Percentiles rank a stretch among this genome's conserved stretches.
phyloP scores from a whole-genome alignment of 2,797 vertebrate genomes.

The Gephyroberyx darwinii region DNA sequence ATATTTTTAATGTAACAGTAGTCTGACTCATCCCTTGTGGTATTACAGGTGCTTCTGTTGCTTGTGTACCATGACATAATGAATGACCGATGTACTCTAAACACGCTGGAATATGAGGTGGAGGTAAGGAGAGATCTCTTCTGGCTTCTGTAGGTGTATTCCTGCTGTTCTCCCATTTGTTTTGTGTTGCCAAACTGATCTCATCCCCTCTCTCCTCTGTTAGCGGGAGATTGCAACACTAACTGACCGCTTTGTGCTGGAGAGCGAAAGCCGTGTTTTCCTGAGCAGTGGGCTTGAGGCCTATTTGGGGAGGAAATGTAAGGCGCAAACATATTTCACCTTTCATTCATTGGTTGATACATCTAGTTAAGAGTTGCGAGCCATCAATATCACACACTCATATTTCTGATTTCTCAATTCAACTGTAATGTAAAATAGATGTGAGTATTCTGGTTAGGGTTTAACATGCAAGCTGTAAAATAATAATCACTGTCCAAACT shows the following conservation, averaged over 20 bases:
- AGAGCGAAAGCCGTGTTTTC: slow-evolving; percentile 83
- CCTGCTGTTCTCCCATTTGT: background rate
- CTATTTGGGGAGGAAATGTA: slow-evolving; percentile 85
- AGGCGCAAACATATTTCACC: slow-evolving; percentile 39
- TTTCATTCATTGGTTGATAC: background rate
- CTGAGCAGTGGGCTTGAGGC: slow-evolving; percentile 83
- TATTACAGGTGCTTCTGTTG: slow-evolving; percentile 85
- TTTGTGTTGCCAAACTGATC: background rate
- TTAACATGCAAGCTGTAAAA: background rate
- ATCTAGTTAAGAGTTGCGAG: background rate
- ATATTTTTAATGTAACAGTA: background rate
- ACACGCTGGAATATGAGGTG: slow-evolving; percentile 80
- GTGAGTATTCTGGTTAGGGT: too few species aligned
- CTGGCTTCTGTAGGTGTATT: background rate
- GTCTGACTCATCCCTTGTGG: slow-evolving; percentile 25
- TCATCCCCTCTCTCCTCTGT: background rate
- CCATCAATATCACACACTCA: background rate
- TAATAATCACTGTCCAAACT: background rate
- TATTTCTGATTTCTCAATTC: background rate
- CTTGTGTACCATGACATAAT: slow-evolving; percentile 88
- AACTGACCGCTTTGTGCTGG: slow-evolving; percentile 87
- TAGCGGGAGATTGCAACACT: slow-evolving; percentile 86
- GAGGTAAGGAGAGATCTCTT: slow-evolving; percentile 81
- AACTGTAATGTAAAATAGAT: background rate
- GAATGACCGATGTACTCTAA: slow-evolving; percentile 82